Conservation (phyloP, 2,113 vertebrate species). For the Nettapus auritus region DNA sequence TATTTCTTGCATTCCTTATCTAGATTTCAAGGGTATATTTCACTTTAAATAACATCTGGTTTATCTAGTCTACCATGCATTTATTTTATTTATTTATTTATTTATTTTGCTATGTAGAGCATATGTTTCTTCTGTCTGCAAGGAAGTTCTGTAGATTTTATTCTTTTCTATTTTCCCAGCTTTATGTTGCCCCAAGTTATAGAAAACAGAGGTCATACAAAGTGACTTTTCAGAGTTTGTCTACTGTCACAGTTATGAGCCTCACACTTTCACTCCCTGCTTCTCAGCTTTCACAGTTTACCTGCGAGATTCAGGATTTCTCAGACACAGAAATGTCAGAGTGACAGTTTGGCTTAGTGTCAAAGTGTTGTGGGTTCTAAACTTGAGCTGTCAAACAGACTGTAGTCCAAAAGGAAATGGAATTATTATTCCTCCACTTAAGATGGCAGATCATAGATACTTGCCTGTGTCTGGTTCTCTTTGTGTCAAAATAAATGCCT, state of each 20-base stretch:
- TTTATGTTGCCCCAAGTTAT: slow-evolving; percentile 5
- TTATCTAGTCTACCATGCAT: slow-evolving; percentile 28
- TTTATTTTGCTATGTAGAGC: background rate
- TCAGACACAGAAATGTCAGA: slow-evolving; percentile 65
- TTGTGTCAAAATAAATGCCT: background rate
- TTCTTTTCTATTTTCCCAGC: background rate
- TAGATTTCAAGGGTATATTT: slow-evolving; percentile 34
- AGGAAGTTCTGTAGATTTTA: background rate
- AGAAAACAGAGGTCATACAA: slow-evolving; percentile 19
- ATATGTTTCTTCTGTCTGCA: slow-evolving; percentile 33
- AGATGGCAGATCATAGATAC: slow-evolving; percentile 22
- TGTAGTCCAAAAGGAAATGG: slow-evolving; percentile 24
- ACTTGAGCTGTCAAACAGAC: slow-evolving; percentile 48
- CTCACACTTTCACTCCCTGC: slow-evolving; percentile 22
- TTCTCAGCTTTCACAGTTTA: slow-evolving; percentile 66
- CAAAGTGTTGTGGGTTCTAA: slow-evolving; percentile 33
- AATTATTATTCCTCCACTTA: slow-evolving; percentile 44
- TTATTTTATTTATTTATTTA: background rate
- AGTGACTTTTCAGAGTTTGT: slow-evolving; percentile 53
- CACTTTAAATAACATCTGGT: slow-evolving; percentile 52
- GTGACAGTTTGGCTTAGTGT: slow-evolving; percentile 70
- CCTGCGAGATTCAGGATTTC: slow-evolving; percentile 63
- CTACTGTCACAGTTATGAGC: slow-evolving; percentile 9
- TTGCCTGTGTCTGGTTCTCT: background rate
- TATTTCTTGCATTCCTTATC: slow-evolving; percentile 9